Base-by-base conservation (phyloP, 1,140 invertebrate genomes). In the Neodiprion lecontei region DNA sequence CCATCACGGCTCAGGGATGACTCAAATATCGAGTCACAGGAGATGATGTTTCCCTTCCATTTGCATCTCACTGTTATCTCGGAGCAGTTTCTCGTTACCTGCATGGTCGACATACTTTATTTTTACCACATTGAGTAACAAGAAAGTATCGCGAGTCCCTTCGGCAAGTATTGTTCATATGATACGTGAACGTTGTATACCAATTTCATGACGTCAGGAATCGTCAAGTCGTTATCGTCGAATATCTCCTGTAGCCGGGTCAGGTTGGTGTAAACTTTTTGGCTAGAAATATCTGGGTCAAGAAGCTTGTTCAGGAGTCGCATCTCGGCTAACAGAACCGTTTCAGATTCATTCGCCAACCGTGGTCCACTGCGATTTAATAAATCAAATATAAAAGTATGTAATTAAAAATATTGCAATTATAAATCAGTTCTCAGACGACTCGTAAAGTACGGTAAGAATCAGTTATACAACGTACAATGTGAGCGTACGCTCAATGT, bases 21-120 rank as follows among this genome's bases (percentile, higher is more conserved):
- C 67, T 90, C 84, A 79, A 94, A 94, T 2, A 93, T 77, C n/a
- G 85, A 84, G 10, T 89, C 87, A 73, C 93, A 94, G 4, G 89
- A 79, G 23, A 87, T 87, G 0, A 89, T 82, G 1, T 85, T 86
- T 4, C 91, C 91, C 83, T 93, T 93, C 93, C 93, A 94, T 74
- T 90, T 90, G 75, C 93, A 94, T 1, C 84, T 84, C 61, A 88
- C 82, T 14, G 93, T 77, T 28, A 93, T 84, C 4, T 89, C 88
- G 9, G 83, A 83, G 74, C 92, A 93, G n/a, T 86, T 85, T 1
- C 88, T 86, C 0, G 90, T 83, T 10, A 91, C 65, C 76, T 85
- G 49, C 47, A 80, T 40, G 28, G 28, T 40, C 28, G 28, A 40
- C 47, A 75, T 65, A 70, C 72, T 67, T 17, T 78, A 14, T 67